Percentiles rank a stretch among this genome's conserved stretches.
Evolutionary conservation across 2,888 invertebrate genomes (phyloP).

Genomic region (Philopedon plagiatum): DNA sequence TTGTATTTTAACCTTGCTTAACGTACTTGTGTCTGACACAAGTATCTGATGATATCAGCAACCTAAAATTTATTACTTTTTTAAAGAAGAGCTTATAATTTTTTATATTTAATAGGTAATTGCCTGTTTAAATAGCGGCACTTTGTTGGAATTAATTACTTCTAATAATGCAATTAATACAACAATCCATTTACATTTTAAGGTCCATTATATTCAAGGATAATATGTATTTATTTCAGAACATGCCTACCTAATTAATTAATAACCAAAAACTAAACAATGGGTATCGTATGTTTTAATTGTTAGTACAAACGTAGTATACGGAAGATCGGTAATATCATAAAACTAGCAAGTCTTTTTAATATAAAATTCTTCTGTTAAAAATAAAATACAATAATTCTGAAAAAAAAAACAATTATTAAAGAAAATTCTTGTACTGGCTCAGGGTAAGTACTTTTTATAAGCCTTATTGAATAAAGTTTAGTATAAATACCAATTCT

Average conservation of each 20-base stretch:
- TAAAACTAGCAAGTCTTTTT: no score
- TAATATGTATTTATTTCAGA: neutral
- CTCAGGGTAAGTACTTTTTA: no score
- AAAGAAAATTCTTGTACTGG: no score
- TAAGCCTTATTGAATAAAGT: no score
- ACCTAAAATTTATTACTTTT: slow-evolving; percentile 31
- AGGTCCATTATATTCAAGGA: slow-evolving; percentile 8
- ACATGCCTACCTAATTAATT: neutral
- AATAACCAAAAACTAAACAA: neutral
- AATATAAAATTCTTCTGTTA: no score
- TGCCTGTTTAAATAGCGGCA: slow-evolving; percentile 13
- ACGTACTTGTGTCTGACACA: slow-evolving; percentile 22
- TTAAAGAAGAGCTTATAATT: slow-evolving; percentile 14
- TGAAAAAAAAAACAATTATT: no score
- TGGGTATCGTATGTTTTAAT: neutral
- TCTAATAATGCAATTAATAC: slow-evolving; percentile 20
- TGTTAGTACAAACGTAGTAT: neutral
- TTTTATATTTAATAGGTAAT: slow-evolving; percentile 1
- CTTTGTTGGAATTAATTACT: slow-evolving; percentile 16
- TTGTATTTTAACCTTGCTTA: slow-evolving; percentile 17
- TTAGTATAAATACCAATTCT: no score
- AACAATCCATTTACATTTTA: slow-evolving; percentile 7
- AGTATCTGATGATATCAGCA: slow-evolving; percentile 39
- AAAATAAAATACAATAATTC: no score
- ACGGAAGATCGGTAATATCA: neutral